These are phyloP conservation scores for Alcedo atthis DNA, from an alignment of 2,797 vertebrate species.

Conservation along the genomic window DNA sequence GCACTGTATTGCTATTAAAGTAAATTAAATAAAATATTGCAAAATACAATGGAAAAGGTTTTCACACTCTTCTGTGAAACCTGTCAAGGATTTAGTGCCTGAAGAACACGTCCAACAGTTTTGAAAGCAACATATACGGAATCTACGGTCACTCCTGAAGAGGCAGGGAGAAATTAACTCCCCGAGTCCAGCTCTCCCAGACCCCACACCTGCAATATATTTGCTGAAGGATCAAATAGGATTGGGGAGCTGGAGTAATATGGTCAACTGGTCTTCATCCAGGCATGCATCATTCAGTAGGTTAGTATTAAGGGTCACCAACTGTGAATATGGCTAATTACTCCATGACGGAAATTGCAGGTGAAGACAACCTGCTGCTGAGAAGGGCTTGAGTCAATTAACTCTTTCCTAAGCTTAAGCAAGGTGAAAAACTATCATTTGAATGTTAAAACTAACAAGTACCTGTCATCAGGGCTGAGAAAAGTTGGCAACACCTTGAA, in stretches of 20 bases:
- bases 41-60: slow-evolving; percentile 86
- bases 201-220: slow-evolving; percentile 73
- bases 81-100: slow-evolving; percentile 56
- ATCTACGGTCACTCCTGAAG: slow-evolving; percentile 43
- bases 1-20: slow-evolving; percentile 74
- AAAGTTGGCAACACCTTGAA: slow-evolving; percentile 43
- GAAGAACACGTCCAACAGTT: slow-evolving; percentile 68
- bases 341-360: slow-evolving; percentile 71
- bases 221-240: slow-evolving; percentile 70
- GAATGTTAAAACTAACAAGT: slow-evolving; percentile 71
- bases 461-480: slow-evolving; percentile 61
- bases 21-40: slow-evolving; percentile 89
- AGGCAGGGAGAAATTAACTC: slow-evolving; percentile 64
- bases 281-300: slow-evolving; percentile 72
- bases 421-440: slow-evolving; percentile 67
- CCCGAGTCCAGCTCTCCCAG: not conserved
- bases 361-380: slow-evolving; percentile 75
- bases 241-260: slow-evolving; percentile 68
- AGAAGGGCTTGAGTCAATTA: slow-evolving; percentile 71
- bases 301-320: slow-evolving; percentile 76
- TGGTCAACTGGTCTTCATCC: slow-evolving; percentile 76
- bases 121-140: slow-evolving; percentile 65
- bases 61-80: slow-evolving; percentile 55
- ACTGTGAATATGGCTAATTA: slow-evolving; percentile 80
- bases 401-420: slow-evolving; percentile 69